A percentile compares a stretch with the other conserved stretches of the same genome.
These are phyloP conservation scores for Carassius auratus DNA, from an alignment of 2,113 vertebrate genomes.

Conservation along the genomic window DNA sequence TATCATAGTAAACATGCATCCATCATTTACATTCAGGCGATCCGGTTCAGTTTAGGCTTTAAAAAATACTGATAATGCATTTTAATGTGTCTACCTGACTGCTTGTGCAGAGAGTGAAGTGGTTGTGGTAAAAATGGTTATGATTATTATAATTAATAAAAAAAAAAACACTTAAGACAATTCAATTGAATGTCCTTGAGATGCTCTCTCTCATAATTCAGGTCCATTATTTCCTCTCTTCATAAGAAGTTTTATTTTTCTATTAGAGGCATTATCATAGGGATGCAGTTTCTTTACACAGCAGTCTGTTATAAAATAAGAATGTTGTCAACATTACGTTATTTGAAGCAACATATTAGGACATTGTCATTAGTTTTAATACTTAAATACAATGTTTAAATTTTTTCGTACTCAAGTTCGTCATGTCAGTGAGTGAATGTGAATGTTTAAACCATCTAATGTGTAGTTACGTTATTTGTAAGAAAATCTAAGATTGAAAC, in stretches of 20 bases:
- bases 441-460: conserved; percentile 4
- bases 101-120: not conserved
- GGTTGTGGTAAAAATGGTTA: not conserved
- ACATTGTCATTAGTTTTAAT: not conserved
- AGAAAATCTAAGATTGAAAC: conserved; percentile 19
- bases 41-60: conserved; percentile 21
- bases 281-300: not conserved
- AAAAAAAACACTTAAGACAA: not conserved
- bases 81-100: not conserved
- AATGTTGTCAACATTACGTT: not conserved
- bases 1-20: not conserved
- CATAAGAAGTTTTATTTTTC: not conserved
- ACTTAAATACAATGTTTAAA: not conserved
- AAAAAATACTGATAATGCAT: not conserved
- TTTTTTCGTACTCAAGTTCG: not conserved
- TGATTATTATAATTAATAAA: not conserved
- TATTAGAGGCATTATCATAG: not conserved
- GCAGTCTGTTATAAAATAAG: not conserved
- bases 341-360: not conserved
- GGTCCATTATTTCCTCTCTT: not conserved
- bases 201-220: not conserved
- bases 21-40: conserved; percentile 11
- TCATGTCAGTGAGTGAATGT: not conserved
- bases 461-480: not conserved
- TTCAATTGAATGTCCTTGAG: not conserved